Evolutionary conservation across 2,797 vertebrate species (phyloP).

Genomic region (Enteromius afrohamiltoni): DNA sequence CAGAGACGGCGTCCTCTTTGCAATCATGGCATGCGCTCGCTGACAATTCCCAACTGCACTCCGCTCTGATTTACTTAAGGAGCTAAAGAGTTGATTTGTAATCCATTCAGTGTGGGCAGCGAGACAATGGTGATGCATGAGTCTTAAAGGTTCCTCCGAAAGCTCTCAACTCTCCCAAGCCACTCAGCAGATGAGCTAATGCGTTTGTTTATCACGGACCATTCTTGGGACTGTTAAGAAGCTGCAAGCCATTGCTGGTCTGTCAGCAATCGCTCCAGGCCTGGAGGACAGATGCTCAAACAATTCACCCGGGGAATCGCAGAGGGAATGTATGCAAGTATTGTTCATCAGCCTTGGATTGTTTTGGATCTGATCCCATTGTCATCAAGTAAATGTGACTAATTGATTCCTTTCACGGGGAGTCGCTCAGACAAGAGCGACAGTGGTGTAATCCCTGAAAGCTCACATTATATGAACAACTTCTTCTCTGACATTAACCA

Average conservation of each 20-base stretch:
- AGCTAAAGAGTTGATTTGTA: conserved; percentile 72
- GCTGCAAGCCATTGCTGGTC: conserved; percentile 25
- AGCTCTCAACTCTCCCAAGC: conserved; percentile 38
- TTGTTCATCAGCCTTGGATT: conserved; percentile 4
- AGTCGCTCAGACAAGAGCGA: background rate
- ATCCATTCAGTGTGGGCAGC: conserved; percentile 72
- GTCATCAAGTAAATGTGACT: conserved; percentile 50
- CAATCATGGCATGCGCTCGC: conserved; percentile 61
- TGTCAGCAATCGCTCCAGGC: conserved; percentile 25
- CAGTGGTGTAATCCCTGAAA: conserved; percentile 42
- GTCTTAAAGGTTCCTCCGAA: conserved; percentile 63
- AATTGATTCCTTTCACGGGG: conserved; percentile 47
- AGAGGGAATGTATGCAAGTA: conserved; percentile 12
- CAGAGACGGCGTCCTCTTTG: conserved; percentile 62
- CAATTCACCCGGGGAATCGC: conserved; percentile 16
- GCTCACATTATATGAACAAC: conserved; percentile 15
- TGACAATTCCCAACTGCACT: conserved; percentile 34
- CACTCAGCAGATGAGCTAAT: conserved; percentile 13
- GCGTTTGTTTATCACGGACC: conserved; percentile 10
- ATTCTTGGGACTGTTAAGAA: conserved; percentile 25
- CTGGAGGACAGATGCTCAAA: conserved; percentile 31
- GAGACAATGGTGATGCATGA: conserved; percentile 60
- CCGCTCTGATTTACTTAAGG: conserved; percentile 67
- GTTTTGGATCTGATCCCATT: conserved; percentile 41
- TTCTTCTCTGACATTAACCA: conserved; percentile 28